These are phyloP conservation scores for Ophion costatus DNA, from an alignment of 2,888 invertebrate genomes.

Conservation along the genomic window DNA sequence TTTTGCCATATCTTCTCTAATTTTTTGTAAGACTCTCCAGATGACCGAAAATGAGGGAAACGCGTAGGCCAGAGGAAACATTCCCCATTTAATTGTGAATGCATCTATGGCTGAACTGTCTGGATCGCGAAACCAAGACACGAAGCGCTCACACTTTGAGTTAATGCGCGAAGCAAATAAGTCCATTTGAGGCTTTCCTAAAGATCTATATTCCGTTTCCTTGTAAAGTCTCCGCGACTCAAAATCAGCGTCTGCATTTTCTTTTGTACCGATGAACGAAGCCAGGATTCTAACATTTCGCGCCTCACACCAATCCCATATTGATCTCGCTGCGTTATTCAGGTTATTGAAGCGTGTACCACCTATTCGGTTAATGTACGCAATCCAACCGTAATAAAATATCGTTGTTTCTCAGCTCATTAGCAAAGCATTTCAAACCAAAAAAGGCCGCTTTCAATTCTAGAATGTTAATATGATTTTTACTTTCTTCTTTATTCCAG, in stretches of 20 bases:
- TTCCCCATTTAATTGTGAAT: constrained; percentile 34
- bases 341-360: no score
- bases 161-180: constrained; percentile 44
- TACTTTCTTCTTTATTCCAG: no score
- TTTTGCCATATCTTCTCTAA: constrained; percentile 31
- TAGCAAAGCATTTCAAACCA: no score
- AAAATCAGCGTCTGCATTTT: constrained; percentile 41
- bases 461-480: no score
- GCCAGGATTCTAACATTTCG: constrained; percentile 22
- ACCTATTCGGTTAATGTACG: no score
- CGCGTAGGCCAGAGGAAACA: constrained; percentile 41
- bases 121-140: constrained; percentile 42
- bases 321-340: neutral
- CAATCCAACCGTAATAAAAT: no score
- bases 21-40: constrained; percentile 38
- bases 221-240: constrained; percentile 32
- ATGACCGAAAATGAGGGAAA: constrained; percentile 50
- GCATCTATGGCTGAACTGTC: constrained; percentile 35
- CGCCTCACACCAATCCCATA: constrained; percentile 18
- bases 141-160: constrained; percentile 30
- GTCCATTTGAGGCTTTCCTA: constrained; percentile 33
- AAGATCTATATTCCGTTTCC: neutral
- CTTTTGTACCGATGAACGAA: constrained; percentile 27
- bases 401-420: no score
- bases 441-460: no score